phyloP scores from a whole-genome alignment of 2,113 vertebrate species.

The Panthera uncia region DNA sequence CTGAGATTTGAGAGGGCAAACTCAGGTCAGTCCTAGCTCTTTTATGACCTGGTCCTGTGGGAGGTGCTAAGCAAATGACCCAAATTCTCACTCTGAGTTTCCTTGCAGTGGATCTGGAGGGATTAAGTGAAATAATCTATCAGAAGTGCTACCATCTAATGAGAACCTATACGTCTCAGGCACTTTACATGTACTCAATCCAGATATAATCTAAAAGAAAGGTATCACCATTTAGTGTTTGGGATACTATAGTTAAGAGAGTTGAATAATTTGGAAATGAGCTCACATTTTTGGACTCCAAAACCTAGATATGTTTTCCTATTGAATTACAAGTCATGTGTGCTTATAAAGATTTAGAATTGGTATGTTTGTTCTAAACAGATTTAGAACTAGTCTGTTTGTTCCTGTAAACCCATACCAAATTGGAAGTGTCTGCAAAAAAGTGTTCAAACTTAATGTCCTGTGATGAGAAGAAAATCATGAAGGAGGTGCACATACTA shows the following conservation, averaged over 20 bases:
- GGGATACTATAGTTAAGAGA: background rate
- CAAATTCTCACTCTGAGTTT: conserved; percentile 28
- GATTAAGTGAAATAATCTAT: conserved; percentile 23
- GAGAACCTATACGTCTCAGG: background rate
- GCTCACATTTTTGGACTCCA: background rate
- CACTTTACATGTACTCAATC: background rate
- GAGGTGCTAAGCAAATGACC: background rate
- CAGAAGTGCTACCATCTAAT: background rate
- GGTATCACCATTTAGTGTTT: background rate
- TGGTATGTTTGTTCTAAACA: background rate
- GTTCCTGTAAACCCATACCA: background rate
- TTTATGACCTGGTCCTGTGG: background rate
- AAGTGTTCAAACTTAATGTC: background rate
- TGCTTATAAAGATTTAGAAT: background rate
- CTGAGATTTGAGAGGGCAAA: background rate
- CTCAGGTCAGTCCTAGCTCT: background rate
- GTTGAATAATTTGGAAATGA: background rate
- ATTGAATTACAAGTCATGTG: background rate
- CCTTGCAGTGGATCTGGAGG: background rate
- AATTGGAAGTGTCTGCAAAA: background rate
- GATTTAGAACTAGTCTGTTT: background rate
- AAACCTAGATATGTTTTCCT: background rate
- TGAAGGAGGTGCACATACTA: background rate
- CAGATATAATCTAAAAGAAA: background rate
- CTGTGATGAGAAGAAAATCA: conserved; percentile 41